These are phyloP conservation scores for Lutraria rhynchaena DNA, from an alignment of 1,140 invertebrate genomes.

Conservation along the genomic window DNA sequence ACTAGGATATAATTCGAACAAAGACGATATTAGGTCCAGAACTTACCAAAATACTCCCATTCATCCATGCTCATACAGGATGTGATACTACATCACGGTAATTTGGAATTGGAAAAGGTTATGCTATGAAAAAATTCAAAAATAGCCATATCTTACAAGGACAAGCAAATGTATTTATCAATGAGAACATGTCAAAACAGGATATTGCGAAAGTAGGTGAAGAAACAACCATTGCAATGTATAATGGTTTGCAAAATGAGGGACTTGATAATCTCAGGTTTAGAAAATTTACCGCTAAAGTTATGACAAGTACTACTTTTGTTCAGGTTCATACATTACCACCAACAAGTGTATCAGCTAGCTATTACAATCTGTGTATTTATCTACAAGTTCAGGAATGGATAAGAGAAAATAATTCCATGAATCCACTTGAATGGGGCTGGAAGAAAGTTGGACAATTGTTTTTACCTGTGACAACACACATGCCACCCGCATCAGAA, in stretches of 20 bases:
- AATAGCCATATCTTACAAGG: too few relatives aligned
- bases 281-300: conserved; percentile 44
- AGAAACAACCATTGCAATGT: conserved; percentile 7
- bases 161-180: not conserved
- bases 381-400: conserved; percentile 43
- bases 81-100: conserved; percentile 56
- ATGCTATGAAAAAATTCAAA: too few relatives aligned
- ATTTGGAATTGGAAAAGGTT: too few relatives aligned
- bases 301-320: not conserved
- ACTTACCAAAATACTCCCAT: not conserved
- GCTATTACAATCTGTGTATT: conserved; percentile 9
- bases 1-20: conserved; percentile 12
- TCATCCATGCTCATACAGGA: conserved; percentile 54
- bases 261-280: conserved; percentile 19
- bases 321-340: conserved; percentile 47
- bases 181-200: conserved; percentile 1
- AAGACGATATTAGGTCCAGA: not conserved
- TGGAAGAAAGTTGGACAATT: not conserved
- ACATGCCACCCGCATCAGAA: conserved; percentile 11
- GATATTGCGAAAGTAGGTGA: conserved; percentile 4
- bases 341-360: too few relatives aligned
- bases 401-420: conserved; percentile 2
- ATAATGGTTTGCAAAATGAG: conserved; percentile 3
- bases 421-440: not conserved
- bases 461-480: not conserved